Conservation (phyloP, 2,888 invertebrate species). For the Seira sanloemensis region DNA sequence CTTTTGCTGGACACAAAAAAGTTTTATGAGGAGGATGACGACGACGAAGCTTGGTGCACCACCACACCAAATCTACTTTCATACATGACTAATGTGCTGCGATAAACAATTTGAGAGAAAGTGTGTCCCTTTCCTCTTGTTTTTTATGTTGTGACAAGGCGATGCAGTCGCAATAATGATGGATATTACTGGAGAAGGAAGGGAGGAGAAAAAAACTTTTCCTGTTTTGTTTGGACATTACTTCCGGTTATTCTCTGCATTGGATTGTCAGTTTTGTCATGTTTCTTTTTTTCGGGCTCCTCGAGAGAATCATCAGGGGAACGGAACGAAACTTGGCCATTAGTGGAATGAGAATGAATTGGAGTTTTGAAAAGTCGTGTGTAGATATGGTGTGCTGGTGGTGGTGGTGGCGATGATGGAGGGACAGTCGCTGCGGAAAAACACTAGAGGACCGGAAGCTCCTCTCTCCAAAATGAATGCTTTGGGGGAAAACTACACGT, state of each 20-base stretch:
- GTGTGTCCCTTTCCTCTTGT: neutral
- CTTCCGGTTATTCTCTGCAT: neutral
- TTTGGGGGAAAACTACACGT: too few species aligned
- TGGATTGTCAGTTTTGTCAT: neutral
- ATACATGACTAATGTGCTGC: neutral
- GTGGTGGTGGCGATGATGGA: too few species aligned
- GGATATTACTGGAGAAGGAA: neutral
- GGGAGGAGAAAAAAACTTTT: neutral
- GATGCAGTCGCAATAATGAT: neutral
- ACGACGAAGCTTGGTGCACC: neutral
- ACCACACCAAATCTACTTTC: neutral
- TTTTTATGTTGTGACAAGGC: neutral
- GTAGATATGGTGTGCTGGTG: too few species aligned
- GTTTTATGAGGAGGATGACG: neutral
- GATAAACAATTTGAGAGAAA: neutral
- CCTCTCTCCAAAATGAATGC: too few species aligned
- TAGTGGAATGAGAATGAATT: neutral
- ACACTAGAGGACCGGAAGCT: too few species aligned
- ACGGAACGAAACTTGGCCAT: neutral
- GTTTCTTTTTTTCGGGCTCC: neutral
- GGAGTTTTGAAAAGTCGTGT: too few species aligned
- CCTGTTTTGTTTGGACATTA: neutral
- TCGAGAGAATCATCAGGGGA: neutral
- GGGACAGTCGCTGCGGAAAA: too few species aligned
- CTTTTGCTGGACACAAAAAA: neutral